These are phyloP conservation scores for Germaria angustata DNA, from an alignment of 2,888 invertebrate species.

Conservation along the genomic window DNA sequence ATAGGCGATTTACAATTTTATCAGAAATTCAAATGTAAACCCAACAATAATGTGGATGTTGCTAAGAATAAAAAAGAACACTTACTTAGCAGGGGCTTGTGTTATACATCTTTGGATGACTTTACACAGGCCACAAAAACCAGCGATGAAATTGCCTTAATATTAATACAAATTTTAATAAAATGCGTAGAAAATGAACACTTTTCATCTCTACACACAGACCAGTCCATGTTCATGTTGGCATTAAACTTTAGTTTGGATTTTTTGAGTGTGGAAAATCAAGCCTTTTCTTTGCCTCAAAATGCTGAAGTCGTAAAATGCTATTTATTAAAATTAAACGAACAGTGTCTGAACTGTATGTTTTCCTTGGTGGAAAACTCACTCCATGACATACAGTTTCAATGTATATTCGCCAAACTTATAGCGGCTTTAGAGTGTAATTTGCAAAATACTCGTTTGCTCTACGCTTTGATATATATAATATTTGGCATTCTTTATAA, in stretches of 20 bases:
- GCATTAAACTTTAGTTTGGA: conserved; percentile 77
- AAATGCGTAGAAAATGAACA: conserved; percentile 76
- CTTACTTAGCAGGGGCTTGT: background rate
- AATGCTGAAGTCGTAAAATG: conserved; percentile 75
- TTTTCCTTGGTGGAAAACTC: conserved; percentile 72
- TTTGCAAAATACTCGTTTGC: conserved; percentile 61
- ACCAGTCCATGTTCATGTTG: conserved; percentile 74
- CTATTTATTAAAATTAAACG: conserved; percentile 75
- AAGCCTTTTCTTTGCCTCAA: conserved; percentile 60
- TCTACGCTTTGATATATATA: conserved; percentile 74
- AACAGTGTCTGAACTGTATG: conserved; percentile 76
- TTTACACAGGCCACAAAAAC: conserved; percentile 71
- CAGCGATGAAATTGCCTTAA: conserved; percentile 76
- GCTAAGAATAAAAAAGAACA: background rate
- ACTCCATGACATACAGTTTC: conserved; percentile 71
- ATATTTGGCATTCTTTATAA: conserved; percentile 77
- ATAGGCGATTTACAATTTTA: conserved; percentile 73
- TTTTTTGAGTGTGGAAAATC: conserved; percentile 69
- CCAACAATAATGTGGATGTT: background rate
- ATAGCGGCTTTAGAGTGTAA: conserved; percentile 67
- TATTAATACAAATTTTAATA: conserved; percentile 75
- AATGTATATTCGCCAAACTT: conserved; percentile 72
- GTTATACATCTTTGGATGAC: conserved; percentile 55
- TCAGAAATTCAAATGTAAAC: conserved; percentile 67
- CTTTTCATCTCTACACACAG: conserved; percentile 70